These are phyloP conservation scores for Plagiodera versicolora DNA, from an alignment of 2,888 invertebrate genomes.

Conservation along the genomic window DNA sequence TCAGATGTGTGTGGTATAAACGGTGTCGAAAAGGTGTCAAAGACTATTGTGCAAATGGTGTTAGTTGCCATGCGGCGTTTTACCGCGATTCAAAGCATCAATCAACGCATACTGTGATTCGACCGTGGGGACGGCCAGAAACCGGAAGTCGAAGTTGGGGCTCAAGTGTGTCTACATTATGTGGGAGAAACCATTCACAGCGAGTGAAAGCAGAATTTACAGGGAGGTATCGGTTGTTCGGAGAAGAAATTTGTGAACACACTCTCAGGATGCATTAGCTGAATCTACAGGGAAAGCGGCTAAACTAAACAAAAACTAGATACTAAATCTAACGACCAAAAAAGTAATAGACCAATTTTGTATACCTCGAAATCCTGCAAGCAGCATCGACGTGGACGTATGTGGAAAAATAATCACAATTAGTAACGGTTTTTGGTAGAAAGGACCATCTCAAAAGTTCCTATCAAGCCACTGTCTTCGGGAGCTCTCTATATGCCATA, in stretches of 20 bases:
- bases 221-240: background rate
- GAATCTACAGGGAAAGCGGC: slow-evolving; percentile 54
- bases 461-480: slow-evolving; percentile 59
- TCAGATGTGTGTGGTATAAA: slow-evolving; percentile 38
- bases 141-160: background rate
- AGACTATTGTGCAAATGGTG: slow-evolving; percentile 39
- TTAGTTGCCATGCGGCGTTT: slow-evolving; percentile 52
- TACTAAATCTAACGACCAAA: slow-evolving; percentile 53
- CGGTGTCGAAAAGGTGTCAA: slow-evolving; percentile 40
- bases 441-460: slow-evolving; percentile 95
- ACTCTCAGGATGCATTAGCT: slow-evolving; percentile 39
- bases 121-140: background rate
- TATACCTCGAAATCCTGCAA: slow-evolving; percentile 84
- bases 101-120: background rate
- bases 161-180: slow-evolving; percentile 22
- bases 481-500: slow-evolving; percentile 42
- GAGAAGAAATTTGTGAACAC: slow-evolving; percentile 27
- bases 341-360: slow-evolving; percentile 50
- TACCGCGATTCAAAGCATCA: slow-evolving; percentile 43
- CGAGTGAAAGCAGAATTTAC: background rate
- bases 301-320: slow-evolving; percentile 55
- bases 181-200: background rate
- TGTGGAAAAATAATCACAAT: slow-evolving; percentile 63
- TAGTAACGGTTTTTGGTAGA: slow-evolving; percentile 60
- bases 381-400: slow-evolving; percentile 65